Evolutionary conservation across 2,888 invertebrate genomes (phyloP), one percentile per base, ranked within the genome.

Genomic region (Emesis russula): DNA sequence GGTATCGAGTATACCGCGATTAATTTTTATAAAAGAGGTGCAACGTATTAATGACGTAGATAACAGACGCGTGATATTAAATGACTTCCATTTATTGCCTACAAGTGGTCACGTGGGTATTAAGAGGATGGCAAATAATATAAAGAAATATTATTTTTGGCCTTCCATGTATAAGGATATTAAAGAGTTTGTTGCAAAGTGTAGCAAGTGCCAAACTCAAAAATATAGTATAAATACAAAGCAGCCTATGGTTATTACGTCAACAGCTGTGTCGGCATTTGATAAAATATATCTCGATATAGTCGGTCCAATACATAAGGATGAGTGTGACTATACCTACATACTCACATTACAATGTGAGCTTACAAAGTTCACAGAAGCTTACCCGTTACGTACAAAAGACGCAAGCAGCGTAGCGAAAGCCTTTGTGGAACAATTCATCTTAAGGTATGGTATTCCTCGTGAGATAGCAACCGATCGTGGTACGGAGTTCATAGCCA

Each of bases 221-320:
- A 88, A 88, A 81, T 33, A 81, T 73, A 73, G 77, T 25, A 18
- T 36, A 41, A 48, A 38, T 6, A 81, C 53, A 13, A 83, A 77
- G 33, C 75, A 86, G 53, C 82, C 85, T 36, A 85, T 89, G 86
- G 11, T 13, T 7, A 80, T 86, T 33, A 89, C 84, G 11, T 75
- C 80, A 2, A 89, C 84, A 6, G 89, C 86, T 25, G 33, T 63
- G 3, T 82, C 83, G 13, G 85, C 85, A 6, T 85, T 90, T 38
- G 74, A 85, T 25, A 90, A 90, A 48, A 63, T 85, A 44, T 87
- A 77, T 70, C n/a, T 89, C 41, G 87, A 87, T 74, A 58, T 85
- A 70, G 84, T 87, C 13, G 85, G 89, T 1, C 87, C 89, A 9
- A 48, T 87, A 76, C 33, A 58, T 15, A 83, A 63, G 15, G 85